Conservation (phyloP, 2,888 invertebrate species). For the Athalia rosae region DNA sequence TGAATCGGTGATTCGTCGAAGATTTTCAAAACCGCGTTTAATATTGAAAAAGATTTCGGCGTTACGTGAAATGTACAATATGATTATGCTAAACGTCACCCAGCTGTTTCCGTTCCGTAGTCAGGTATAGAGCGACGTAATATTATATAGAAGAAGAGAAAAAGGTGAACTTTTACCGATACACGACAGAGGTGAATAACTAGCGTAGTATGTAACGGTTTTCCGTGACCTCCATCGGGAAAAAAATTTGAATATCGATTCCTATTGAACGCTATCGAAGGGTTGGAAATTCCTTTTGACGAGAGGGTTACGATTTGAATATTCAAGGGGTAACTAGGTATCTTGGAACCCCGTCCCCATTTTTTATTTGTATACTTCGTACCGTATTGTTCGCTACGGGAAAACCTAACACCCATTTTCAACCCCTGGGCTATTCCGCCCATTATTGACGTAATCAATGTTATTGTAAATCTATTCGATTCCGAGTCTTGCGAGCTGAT, state of each 20-base stretch:
- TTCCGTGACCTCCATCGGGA: constrained; percentile 61
- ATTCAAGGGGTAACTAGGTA: constrained; percentile 73
- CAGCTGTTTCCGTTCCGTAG: constrained; percentile 43
- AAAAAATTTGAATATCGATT: constrained; percentile 74
- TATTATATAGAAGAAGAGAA: background rate
- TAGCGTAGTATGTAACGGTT: constrained; percentile 35
- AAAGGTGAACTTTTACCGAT: constrained; percentile 27
- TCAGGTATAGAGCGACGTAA: constrained; percentile 4
- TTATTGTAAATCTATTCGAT: constrained; percentile 61
- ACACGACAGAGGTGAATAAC: background rate
- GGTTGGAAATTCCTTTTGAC: constrained; percentile 66
- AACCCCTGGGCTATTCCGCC: constrained; percentile 69
- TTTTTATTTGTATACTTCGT: constrained; percentile 71
- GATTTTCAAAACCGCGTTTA: no score
- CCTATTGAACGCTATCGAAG: constrained; percentile 74
- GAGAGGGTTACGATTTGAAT: constrained; percentile 72
- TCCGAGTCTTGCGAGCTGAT: constrained; percentile 22
- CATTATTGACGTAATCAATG: constrained; percentile 73
- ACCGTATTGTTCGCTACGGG: constrained; percentile 65
- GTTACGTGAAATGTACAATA: constrained; percentile 4
- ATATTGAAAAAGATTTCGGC: background rate
- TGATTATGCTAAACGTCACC: background rate
- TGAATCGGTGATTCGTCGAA: no score
- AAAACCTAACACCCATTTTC: constrained; percentile 71
- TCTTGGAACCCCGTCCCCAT: constrained; percentile 60